Evolutionary conservation across 2,797 vertebrate genomes (phyloP), one percentile per base, ranked within the genome.

Genomic region (Anguilla pacifica): DNA sequence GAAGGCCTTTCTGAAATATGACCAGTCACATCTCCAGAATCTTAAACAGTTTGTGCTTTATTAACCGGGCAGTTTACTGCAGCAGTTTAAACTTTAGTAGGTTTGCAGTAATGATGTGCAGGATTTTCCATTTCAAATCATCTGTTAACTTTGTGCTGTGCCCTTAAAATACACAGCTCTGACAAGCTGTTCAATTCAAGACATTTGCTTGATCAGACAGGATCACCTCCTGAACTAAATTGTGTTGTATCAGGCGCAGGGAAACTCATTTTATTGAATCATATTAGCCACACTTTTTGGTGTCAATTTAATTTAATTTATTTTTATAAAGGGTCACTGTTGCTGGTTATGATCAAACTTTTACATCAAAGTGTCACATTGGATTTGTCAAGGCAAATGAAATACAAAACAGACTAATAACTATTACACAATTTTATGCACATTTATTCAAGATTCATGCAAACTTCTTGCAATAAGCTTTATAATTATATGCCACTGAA

Each of bases 141-240:
- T 31, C 46, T n/a, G 19, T 1, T 53, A 83, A 95, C 39, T 13
- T 83, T 55, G 95, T 95, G 92, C 94, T 94, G 91, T 96, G 95
- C 96, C 95, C 94, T 96, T 95, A 96, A 96, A 53, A 94, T 96
- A 95, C 94, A 91, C 94, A 93, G 91, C 88, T 87, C 94, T 96
- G 96, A 96, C 96, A 96, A 95, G 94, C 96, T 91, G 90, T 93
- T 96, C 96, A 94, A 94, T 96, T 94, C 89, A 90, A 93, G 88
- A 85, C 88, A 89, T 92, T 95, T 89, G 91, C 94, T 96, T 90
- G 89, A 90, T 91, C 90, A 92, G 91, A 89, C 89, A 90, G 85
- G 90, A 91, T 92, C 89, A 90, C 89, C 89, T 92, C 90, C 89
- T 90, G 90, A 91, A 3, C 5, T 28, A 84, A 5, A 57, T 53